Base-by-base conservation (phyloP, 2,888 invertebrate species). In the Tanytarsus gracilentus region DNA sequence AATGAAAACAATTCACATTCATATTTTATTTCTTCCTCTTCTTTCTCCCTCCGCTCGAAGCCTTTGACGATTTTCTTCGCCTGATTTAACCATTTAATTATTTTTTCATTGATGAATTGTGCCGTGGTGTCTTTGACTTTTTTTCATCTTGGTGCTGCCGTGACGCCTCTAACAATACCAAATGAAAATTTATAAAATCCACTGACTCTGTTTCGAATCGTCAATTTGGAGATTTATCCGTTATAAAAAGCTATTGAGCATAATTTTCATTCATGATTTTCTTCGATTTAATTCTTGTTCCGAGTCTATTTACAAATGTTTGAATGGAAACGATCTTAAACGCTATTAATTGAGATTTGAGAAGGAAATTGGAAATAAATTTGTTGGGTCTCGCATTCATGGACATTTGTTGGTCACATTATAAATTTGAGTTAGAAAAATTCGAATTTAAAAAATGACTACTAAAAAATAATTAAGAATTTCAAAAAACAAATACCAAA, bases 61-160 rank as follows among this genome's bases (percentile, higher is more conserved):
- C 30, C 56, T 56, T 56, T 56, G 40, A 27, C 56, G 44, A 56
- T 56, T 56, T 29, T 56, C 29, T 33, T 27, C 18, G 39, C 56
- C 18, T n/a, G 56, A 44, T 56, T 56, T 40, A 58, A 44, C 40
- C 58, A 48, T 44, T 29, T 58, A 58, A 58, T 58, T 58, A 58
- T 48, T 58, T 58, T 53, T 55, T 48, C 23, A 48, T 44, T 58
- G 48, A 58, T 30, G 29, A 39, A 40, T 27, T 23, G 18, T 44
- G 44, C 18, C 18, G 23, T n/a, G n/a, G n/a, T n/a, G 21, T 21
- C 18, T 44, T 4, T 44, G 44, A 44, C 11, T 23, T 44, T 23
- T 23, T 4, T 23, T 23, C 23, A 2, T 8, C 2, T 3, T 7
- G 9, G 18, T 18, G 23, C 11, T 44, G 44, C 44, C 16, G 44